phyloP scores from a whole-genome alignment of 1,140 invertebrate species.

The Pissodes strobi region DNA sequence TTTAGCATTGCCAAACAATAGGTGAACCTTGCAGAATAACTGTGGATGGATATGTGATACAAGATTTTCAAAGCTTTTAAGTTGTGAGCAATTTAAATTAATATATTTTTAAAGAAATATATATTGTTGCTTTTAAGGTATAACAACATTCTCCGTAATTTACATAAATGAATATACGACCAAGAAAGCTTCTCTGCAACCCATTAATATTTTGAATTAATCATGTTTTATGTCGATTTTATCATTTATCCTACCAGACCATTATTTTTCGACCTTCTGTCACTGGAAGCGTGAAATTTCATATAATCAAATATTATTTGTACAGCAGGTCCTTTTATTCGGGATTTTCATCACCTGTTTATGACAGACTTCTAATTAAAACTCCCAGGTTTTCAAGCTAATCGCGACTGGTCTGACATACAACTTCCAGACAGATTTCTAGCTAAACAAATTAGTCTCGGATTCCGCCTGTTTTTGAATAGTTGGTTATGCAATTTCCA shows the following conservation, averaged over 20 bases:
- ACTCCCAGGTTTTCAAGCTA: constrained; percentile 43
- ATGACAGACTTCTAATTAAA: constrained; percentile 47
- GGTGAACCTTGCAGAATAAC: too few species aligned
- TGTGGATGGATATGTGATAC: too few species aligned
- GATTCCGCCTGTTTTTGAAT: background rate
- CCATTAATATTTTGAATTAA: too few species aligned
- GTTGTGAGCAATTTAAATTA: too few species aligned
- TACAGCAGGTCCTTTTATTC: constrained; percentile 19
- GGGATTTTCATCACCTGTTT: constrained; percentile 51
- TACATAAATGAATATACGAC: too few species aligned
- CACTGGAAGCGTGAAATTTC: constrained; percentile 17
- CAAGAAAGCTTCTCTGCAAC: too few species aligned
- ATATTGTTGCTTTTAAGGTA: background rate
- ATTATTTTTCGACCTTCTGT: background rate
- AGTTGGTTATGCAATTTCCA: too few species aligned
- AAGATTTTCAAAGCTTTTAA: too few species aligned
- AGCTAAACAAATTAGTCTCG: constrained; percentile 6
- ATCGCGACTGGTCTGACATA: constrained; percentile 16
- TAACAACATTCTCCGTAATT: background rate
- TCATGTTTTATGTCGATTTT: too few species aligned
- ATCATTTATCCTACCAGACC: too few species aligned
- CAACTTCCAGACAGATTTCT: constrained; percentile 7
- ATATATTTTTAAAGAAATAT: too few species aligned
- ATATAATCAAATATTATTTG: constrained; percentile 25
- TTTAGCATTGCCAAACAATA: too few species aligned